These are phyloP conservation scores for Sinelater perroti DNA, from an alignment of 2,888 invertebrate genomes.

Conservation along the genomic window DNA sequence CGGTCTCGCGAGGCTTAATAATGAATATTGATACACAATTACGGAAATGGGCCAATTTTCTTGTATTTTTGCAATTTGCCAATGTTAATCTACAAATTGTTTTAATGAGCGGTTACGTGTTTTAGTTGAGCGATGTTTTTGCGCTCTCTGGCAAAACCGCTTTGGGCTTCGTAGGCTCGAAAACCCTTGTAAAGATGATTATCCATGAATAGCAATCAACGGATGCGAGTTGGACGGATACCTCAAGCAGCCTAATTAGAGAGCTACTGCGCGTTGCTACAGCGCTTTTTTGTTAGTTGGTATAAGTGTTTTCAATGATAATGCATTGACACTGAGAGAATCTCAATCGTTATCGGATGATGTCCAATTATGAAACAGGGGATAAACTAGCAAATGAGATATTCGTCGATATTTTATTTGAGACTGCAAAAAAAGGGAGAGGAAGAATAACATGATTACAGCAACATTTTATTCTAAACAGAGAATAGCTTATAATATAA, in stretches of 20 bases:
- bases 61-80: conserved; percentile 18
- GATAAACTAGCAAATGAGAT: too few relatives aligned
- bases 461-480: too few relatives aligned
- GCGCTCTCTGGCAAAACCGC: neutral
- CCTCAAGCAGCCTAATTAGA: conserved; percentile 33
- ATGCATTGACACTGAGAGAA: too few relatives aligned
- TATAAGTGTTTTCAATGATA: too few relatives aligned
- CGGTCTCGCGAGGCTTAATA: conserved; percentile 10
- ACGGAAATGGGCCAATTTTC: conserved; percentile 15
- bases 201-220: conserved; percentile 11
- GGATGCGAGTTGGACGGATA: neutral
- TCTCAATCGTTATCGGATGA: too few relatives aligned
- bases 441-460: too few relatives aligned
- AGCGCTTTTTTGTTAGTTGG: too few relatives aligned
- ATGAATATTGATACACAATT: conserved; percentile 19
- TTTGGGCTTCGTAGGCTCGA: neutral
- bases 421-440: too few relatives aligned
- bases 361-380: too few relatives aligned
- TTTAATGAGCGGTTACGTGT: conserved; percentile 6
- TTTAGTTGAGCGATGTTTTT: neutral
- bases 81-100: conserved; percentile 12
- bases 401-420: too few relatives aligned
- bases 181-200: neutral
- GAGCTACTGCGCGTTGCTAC: conserved; percentile 31
- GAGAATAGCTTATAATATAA: too few relatives aligned